Conservation (phyloP, 2,113 vertebrate genomes). For the Hippocampus abdominalis region DNA sequence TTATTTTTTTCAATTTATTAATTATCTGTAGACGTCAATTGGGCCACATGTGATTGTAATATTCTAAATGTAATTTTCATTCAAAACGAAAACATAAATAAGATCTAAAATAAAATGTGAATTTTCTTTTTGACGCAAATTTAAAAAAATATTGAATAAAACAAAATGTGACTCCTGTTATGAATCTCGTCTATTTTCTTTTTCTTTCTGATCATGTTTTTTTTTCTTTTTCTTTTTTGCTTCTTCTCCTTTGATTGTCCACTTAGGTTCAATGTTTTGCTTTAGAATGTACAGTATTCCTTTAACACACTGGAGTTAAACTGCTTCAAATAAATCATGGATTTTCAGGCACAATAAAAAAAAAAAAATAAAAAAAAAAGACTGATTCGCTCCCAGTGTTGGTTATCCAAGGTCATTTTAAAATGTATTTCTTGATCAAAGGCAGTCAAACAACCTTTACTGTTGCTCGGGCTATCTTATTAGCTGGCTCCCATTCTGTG, state of each 20-base stretch:
- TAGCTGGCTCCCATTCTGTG: constrained; percentile 4
- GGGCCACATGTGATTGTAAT: too few species aligned
- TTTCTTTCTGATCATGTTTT: background rate
- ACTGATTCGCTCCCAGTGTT: background rate
- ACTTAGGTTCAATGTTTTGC: background rate
- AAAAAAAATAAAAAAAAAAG: background rate
- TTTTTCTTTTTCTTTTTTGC: background rate
- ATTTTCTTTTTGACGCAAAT: too few species aligned
- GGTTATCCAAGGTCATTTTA: constrained; percentile 1
- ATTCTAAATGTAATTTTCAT: too few species aligned
- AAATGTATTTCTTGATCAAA: constrained; percentile 11
- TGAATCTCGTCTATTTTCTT: background rate
- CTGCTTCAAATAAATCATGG: background rate
- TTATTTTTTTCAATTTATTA: too few species aligned
- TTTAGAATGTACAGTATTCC: background rate
- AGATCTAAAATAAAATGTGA: too few species aligned
- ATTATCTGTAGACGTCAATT: too few species aligned
- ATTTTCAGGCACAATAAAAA: background rate
- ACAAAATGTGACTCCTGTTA: too few species aligned
- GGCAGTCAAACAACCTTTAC: constrained; percentile 3
- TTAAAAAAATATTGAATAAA: too few species aligned
- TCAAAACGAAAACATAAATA: too few species aligned
- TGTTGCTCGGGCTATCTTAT: background rate
- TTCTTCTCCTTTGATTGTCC: background rate
- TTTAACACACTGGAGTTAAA: background rate